These are phyloP conservation scores for Thripadectes ignobilis DNA, from an alignment of 2,797 vertebrate genomes.

Conservation along the genomic window DNA sequence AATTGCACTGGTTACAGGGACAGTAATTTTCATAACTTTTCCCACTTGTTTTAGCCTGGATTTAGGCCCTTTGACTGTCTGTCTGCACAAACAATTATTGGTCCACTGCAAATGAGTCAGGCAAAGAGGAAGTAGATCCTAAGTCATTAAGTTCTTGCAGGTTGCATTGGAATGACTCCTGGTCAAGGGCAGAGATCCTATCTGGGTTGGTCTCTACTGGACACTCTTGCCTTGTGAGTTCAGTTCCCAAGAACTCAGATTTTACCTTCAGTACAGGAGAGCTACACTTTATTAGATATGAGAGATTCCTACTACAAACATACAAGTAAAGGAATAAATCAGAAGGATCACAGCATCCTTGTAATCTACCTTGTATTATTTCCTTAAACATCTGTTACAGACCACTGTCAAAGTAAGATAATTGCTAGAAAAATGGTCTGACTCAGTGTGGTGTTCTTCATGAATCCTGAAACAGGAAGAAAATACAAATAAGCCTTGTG, in stretches of 20 bases:
- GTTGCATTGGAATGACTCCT: background rate
- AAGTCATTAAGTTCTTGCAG: background rate
- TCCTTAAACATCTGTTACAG: background rate
- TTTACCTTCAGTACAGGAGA: background rate
- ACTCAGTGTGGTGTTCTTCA: background rate
- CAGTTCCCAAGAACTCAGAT: background rate
- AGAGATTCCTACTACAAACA: background rate
- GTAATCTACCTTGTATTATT: background rate
- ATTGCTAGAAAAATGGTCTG: background rate
- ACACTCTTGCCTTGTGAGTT: background rate
- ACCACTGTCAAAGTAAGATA: background rate
- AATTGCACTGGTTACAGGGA: background rate
- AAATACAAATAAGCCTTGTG: background rate
- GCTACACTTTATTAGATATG: background rate
- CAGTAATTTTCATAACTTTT: background rate
- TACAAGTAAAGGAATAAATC: background rate
- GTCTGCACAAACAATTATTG: background rate
- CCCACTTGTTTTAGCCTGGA: background rate
- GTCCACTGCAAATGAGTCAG: background rate
- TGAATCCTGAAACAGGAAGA: background rate
- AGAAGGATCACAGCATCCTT: background rate
- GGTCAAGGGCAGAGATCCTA: background rate
- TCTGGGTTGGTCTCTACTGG: background rate
- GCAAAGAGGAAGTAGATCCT: background rate
- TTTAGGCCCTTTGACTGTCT: background rate